These are phyloP conservation scores for Apamea anceps DNA, from an alignment of 2,888 invertebrate species.

Conservation along the genomic window DNA sequence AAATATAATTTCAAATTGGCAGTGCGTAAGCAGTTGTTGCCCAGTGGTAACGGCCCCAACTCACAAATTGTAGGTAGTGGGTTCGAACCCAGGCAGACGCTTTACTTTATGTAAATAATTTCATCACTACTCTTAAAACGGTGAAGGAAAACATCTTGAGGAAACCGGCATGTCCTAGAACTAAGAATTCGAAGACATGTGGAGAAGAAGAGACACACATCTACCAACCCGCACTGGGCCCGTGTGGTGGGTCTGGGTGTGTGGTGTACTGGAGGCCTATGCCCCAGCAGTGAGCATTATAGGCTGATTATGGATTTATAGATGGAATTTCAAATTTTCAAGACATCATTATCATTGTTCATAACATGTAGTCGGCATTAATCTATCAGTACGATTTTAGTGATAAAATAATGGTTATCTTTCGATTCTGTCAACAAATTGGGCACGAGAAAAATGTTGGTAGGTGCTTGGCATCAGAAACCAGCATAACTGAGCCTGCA, in stretches of 20 bases:
- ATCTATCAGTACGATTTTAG: neutral
- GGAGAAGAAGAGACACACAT: too few relatives aligned
- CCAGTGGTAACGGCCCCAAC: neutral
- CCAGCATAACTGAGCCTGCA: neutral
- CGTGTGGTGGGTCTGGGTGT: too few relatives aligned
- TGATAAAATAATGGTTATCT: neutral
- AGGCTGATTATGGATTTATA: too few relatives aligned
- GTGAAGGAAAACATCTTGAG: neutral
- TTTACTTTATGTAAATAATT: neutral
- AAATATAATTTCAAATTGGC: neutral
- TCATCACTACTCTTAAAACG: neutral
- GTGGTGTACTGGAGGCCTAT: too few relatives aligned
- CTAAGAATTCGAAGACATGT: too few relatives aligned
- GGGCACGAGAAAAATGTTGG: neutral
- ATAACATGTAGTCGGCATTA: too few relatives aligned
- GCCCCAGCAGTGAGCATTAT: too few relatives aligned
- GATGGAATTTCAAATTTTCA: neutral
- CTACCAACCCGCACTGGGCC: too few relatives aligned
- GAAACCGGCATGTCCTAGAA: too few relatives aligned
- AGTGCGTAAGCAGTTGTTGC: neutral
- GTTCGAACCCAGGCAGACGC: neutral
- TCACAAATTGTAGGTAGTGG: neutral
- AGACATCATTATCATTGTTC: neutral
- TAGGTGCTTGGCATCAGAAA: neutral
- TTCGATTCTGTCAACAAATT: neutral